A percentile compares a stretch with the other conserved stretches of the same genome.
Evolutionary conservation across 1,140 invertebrate genomes (phyloP).

Genomic region (Hypsibius dujardini): DNA sequence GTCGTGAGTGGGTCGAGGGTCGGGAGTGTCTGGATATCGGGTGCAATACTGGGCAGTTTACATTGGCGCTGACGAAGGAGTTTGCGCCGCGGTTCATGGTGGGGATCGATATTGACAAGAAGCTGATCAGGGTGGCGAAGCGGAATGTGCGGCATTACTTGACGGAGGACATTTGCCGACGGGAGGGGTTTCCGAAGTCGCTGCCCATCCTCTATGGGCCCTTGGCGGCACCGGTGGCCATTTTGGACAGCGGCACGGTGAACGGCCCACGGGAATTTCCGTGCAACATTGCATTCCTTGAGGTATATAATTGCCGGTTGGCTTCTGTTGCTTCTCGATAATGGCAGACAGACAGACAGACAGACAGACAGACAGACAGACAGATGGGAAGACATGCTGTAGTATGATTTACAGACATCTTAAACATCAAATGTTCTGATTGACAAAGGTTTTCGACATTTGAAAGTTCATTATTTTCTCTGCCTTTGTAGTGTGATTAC

Average conservation of each 20-base stretch:
- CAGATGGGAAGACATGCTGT: too few species aligned
- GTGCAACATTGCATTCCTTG: slow-evolving; percentile 64
- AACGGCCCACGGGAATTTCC: slow-evolving; percentile 44
- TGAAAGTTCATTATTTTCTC: slow-evolving; percentile 23
- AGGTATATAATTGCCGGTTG: slow-evolving; percentile 40
- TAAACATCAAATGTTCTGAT: too few species aligned
- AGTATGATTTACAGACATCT: too few species aligned
- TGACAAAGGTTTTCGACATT: background rate
- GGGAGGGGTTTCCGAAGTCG: slow-evolving; percentile 46
- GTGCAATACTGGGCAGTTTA: slow-evolving; percentile 89
- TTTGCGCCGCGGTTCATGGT: slow-evolving; percentile 62
- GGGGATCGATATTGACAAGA: slow-evolving; percentile 85
- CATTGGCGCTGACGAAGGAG: slow-evolving; percentile 57
- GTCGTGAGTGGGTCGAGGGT: slow-evolving; percentile 61
- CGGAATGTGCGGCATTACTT: slow-evolving; percentile 63
- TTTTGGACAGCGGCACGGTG: slow-evolving; percentile 28
- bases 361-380: too few species aligned
- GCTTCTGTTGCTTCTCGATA: slow-evolving; percentile 11
- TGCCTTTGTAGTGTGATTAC: slow-evolving; percentile 70
- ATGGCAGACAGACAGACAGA: too few species aligned
- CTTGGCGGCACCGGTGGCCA: slow-evolving; percentile 45
- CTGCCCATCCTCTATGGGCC: slow-evolving; percentile 65
- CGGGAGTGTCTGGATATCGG: slow-evolving; percentile 91
- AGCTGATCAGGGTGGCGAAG: slow-evolving; percentile 59
- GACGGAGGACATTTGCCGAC: slow-evolving; percentile 30